A percentile compares a stretch with the other conserved stretches of the same genome.
Conservation (phyloP, 2,888 invertebrate genomes). For the Perdita meconis region DNA sequence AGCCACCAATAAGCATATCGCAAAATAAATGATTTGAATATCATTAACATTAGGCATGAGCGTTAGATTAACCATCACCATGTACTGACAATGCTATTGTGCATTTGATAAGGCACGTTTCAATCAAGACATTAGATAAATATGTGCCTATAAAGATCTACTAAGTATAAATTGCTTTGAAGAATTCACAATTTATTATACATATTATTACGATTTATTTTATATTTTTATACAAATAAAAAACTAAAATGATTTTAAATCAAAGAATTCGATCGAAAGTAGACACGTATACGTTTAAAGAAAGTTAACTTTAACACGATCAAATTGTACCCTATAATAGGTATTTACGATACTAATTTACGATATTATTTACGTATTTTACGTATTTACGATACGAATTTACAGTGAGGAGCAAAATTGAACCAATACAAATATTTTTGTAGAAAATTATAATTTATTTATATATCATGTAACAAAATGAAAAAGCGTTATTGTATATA, state of each 20-base stretch:
- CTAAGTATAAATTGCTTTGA: slow-evolving; percentile 10
- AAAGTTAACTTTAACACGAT: no score
- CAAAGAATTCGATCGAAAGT: no score
- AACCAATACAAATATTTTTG: no score
- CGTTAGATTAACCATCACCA: slow-evolving; percentile 60
- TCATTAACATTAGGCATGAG: slow-evolving; percentile 51
- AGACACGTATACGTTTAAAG: no score
- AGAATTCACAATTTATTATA: slow-evolving; percentile 3
- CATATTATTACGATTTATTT: background rate
- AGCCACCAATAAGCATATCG: slow-evolving; percentile 76
- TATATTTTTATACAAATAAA: slow-evolving; percentile 3
- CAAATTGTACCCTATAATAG: no score
- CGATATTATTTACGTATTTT: no score
- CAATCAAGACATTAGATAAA: slow-evolving; percentile 11
- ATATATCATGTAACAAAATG: no score
- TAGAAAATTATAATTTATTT: no score
- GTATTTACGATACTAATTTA: no score
- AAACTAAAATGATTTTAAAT: background rate
- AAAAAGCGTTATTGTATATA: no score
- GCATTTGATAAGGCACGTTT: slow-evolving; percentile 22
- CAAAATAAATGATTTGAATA: slow-evolving; percentile 69
- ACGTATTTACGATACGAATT: no score
- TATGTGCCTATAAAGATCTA: slow-evolving; percentile 28
- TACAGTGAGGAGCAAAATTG: no score
- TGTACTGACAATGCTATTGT: slow-evolving; percentile 45